A percentile compares a stretch with the other conserved stretches of the same genome.
These are phyloP conservation scores for Xiphophorus birchmanni DNA, from an alignment of 2,797 vertebrate genomes.

Conservation along the genomic window DNA sequence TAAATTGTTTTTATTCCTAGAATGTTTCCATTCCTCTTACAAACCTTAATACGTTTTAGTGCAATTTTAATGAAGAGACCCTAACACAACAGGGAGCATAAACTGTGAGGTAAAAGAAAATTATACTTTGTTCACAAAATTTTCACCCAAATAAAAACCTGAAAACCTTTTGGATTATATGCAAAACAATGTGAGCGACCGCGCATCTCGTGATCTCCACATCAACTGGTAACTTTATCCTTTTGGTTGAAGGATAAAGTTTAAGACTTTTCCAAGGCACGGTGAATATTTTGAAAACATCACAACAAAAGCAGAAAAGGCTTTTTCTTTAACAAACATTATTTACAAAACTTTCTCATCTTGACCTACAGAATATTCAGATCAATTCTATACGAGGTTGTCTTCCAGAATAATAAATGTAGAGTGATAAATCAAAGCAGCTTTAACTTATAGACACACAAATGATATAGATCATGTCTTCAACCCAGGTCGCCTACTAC, in stretches of 20 bases:
- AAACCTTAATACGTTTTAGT: background rate
- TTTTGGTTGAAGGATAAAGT: background rate
- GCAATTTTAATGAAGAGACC: background rate
- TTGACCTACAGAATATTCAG: constrained; percentile 71
- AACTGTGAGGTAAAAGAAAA: background rate
- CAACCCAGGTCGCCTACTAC: constrained; percentile 69
- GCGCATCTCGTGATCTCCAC: background rate
- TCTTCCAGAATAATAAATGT: constrained; percentile 79
- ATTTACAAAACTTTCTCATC: constrained; percentile 44
- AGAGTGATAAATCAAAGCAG: constrained; percentile 74
- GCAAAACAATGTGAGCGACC: background rate
- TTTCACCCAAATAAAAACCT: background rate
- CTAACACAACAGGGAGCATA: background rate
- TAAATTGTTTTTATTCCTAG: background rate
- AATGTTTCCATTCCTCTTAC: background rate
- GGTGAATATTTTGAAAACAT: background rate
- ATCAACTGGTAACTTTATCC: background rate
- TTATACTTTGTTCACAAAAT: background rate
- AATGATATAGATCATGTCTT: constrained; percentile 80
- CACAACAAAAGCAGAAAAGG: background rate
- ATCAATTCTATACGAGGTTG: constrained; percentile 74
- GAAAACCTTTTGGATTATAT: background rate
- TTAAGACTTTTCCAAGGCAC: background rate
- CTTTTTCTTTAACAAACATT: constrained; percentile 32
- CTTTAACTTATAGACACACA: constrained; percentile 79